Evolutionary conservation across 2,113 vertebrate genomes (phyloP).

Genomic region (Motacilla tschutschensis): DNA sequence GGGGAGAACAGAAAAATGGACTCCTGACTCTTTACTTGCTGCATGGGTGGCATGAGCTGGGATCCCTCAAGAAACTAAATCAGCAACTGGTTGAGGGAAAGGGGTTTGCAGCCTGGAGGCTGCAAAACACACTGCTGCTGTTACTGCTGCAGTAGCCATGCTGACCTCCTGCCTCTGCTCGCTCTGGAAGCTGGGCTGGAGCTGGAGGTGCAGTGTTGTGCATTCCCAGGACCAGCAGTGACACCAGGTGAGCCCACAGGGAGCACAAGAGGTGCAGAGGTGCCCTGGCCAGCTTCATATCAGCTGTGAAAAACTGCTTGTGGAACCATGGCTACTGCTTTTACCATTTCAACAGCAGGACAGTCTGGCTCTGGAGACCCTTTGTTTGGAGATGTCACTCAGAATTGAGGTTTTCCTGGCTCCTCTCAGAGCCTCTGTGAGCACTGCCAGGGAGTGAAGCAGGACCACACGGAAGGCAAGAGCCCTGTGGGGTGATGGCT

Average conservation of each 20-base stretch:
- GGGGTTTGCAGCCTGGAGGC: not conserved
- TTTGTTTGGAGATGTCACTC: not conserved
- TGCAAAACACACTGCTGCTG: not conserved
- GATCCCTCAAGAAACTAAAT: not conserved
- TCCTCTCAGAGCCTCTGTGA: not conserved
- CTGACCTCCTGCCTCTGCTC: not conserved
- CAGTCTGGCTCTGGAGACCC: not conserved
- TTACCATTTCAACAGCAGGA: not conserved
- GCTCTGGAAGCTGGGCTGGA: fast-evolving
- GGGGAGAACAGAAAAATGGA: not conserved
- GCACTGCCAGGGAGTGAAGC: not conserved
- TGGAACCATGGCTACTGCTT: not conserved
- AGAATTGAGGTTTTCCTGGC: not conserved
- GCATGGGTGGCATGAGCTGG: not conserved
- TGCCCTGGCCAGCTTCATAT: fast-evolving
- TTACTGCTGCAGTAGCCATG: not conserved
- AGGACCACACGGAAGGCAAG: not conserved
- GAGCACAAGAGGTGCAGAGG: fast-evolving
- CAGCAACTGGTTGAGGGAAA: not conserved
- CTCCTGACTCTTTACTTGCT: not conserved
- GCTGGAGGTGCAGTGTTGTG: not conserved
- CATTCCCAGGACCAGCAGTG: not conserved
- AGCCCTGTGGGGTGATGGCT: fast-evolving
- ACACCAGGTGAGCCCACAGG: not conserved
- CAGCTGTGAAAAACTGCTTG: not conserved